A percentile compares a stretch with the other conserved stretches of the same genome.
Evolutionary conservation across 2,113 vertebrate genomes (phyloP).

Genomic region (Cebus imitator): DNA sequence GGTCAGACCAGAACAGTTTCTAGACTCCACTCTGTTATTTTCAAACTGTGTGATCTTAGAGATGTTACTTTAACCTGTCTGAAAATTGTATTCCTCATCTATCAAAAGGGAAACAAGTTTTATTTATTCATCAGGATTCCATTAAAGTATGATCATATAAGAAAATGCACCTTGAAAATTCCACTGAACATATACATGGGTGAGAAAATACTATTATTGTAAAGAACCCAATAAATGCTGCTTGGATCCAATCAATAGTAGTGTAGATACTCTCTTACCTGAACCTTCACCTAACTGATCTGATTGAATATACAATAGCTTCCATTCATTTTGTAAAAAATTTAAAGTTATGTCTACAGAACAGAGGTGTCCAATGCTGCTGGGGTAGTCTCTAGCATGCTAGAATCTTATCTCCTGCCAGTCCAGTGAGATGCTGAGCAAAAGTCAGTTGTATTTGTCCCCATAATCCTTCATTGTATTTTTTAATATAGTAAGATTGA

Average conservation of each 20-base stretch:
- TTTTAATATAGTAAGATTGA: not conserved
- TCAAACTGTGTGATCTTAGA: not conserved
- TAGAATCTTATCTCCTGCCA: not conserved
- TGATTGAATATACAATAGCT: not conserved
- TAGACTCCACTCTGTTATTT: not conserved
- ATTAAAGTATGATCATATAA: not conserved
- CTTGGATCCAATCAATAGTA: not conserved
- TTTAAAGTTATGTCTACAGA: too few species aligned
- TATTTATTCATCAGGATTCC: not conserved
- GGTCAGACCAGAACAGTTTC: not conserved
- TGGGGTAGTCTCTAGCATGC: not conserved
- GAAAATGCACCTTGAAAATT: not conserved
- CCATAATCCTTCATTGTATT: not conserved
- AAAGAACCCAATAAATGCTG: not conserved
- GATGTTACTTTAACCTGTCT: conserved; percentile 5
- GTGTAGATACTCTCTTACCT: not conserved
- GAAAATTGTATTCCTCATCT: conserved; percentile 10
- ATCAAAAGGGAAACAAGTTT: not conserved
- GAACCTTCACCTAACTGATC: not conserved
- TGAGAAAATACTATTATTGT: not conserved
- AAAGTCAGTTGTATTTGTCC: not conserved
- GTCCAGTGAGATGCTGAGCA: not conserved
- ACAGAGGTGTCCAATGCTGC: not conserved
- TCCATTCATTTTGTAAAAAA: not conserved
- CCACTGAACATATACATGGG: not conserved